Conservation (phyloP, 1,140 invertebrate genomes). For the Saccostrea cuccullata region DNA sequence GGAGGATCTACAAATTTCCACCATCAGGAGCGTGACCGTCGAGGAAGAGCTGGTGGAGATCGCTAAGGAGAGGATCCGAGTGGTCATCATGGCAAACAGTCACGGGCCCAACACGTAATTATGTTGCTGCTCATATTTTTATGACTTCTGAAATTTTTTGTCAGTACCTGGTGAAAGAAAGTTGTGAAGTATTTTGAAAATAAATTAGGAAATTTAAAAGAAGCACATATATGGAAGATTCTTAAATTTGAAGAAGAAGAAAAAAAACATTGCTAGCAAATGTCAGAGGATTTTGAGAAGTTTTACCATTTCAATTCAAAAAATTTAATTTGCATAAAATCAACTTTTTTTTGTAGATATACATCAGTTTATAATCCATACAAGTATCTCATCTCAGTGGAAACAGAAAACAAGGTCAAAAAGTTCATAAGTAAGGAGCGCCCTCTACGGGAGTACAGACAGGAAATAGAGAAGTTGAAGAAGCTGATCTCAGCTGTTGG, state of each 20-base stretch:
- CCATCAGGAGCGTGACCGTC: slow-evolving; percentile 69
- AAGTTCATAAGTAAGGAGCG: slow-evolving; percentile 82
- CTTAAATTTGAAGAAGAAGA: too few species aligned
- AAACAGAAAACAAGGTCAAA: slow-evolving; percentile 83
- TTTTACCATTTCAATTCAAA: too few species aligned
- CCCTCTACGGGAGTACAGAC: slow-evolving; percentile 73
- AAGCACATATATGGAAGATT: too few species aligned
- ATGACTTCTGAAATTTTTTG: too few species aligned
- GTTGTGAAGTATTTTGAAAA: too few species aligned
- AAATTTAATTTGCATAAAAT: too few species aligned
- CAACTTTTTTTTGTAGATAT: slow-evolving; percentile 70
- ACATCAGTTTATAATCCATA: slow-evolving; percentile 84
- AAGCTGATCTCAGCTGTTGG: slow-evolving; percentile 86
- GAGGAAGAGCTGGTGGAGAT: slow-evolving; percentile 73
- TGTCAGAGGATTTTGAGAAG: too few species aligned
- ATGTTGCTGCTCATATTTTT: too few species aligned
- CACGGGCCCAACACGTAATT: slow-evolving; percentile 81
- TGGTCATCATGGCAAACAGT: slow-evolving; percentile 82
- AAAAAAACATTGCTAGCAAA: too few species aligned
- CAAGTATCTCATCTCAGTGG: slow-evolving; percentile 85
- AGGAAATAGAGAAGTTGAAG: slow-evolving; percentile 85
- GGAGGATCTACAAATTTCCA: slow-evolving; percentile 66
- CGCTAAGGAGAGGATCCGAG: slow-evolving; percentile 79
- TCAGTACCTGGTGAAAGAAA: too few species aligned
- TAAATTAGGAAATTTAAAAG: too few species aligned